phyloP scores from a whole-genome alignment of 2,888 invertebrate genomes.

The Trachelus stipa region DNA sequence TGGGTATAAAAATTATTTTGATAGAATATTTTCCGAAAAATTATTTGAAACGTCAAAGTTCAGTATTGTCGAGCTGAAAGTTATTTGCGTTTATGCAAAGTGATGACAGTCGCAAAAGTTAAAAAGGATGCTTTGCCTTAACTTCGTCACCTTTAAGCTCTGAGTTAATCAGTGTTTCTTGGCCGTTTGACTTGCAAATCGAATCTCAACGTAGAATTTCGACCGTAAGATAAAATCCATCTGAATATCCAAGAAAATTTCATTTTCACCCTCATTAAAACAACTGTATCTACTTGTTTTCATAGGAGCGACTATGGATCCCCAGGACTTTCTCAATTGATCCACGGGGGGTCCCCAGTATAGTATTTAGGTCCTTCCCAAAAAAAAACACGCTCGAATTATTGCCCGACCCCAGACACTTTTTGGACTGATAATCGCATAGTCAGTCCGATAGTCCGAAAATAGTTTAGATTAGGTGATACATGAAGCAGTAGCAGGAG shows the following conservation, averaged over 20 bases:
- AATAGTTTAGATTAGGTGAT: neutral
- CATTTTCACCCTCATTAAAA: neutral
- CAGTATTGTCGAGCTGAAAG: neutral
- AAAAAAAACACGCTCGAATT: neutral
- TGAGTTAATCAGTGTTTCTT: neutral
- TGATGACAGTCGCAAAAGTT: neutral
- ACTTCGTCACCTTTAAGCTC: neutral
- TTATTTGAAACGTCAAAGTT: neutral
- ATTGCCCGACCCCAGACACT: neutral
- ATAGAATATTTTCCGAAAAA: neutral
- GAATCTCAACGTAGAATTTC: neutral
- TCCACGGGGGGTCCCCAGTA: neutral
- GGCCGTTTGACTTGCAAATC: conserved; percentile 2
- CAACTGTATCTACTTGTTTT: neutral
- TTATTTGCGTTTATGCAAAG: neutral
- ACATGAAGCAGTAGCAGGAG: neutral
- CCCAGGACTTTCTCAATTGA: neutral
- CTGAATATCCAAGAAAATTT: neutral
- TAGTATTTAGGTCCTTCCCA: neutral
- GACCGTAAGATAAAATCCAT: neutral
- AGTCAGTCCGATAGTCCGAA: neutral
- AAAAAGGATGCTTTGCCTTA: neutral
- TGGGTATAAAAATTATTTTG: neutral
- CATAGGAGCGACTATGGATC: neutral
- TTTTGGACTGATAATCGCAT: neutral